Percentiles rank a stretch among this genome's conserved stretches.
These are phyloP conservation scores for Parus major DNA, from an alignment of 2,113 vertebrate genomes.

Conservation along the genomic window DNA sequence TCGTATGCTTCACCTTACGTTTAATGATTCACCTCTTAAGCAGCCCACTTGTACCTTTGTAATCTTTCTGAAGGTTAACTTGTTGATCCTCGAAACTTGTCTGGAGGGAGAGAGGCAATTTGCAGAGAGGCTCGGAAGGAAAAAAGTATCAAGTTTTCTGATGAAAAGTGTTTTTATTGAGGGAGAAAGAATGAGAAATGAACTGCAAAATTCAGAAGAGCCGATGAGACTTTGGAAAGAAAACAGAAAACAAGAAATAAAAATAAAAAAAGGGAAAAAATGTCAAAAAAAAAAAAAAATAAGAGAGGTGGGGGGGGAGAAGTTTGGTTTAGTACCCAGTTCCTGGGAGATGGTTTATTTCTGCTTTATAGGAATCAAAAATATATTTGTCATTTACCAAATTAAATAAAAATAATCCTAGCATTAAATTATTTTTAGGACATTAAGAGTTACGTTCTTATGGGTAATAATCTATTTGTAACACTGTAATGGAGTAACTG, in stretches of 20 bases:
- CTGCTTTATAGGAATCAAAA: constrained; percentile 67
- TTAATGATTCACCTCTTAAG: constrained; percentile 68
- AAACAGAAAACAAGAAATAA: background rate
- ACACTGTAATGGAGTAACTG: constrained; percentile 39
- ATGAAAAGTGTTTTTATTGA: background rate
- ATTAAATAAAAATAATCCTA: constrained; percentile 48
- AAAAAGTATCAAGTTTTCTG: background rate
- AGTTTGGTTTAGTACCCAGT: constrained; percentile 39
- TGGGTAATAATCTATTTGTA: constrained; percentile 18
- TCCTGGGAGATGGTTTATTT: constrained; percentile 63
- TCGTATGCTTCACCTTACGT: constrained; percentile 28
- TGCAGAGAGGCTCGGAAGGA: background rate
- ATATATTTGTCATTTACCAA: background rate
- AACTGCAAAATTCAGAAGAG: background rate
- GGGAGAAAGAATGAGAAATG: background rate
- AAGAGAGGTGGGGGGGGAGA: background rate
- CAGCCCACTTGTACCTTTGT: constrained; percentile 59
- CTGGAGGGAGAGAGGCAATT: background rate
- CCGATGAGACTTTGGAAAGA: background rate
- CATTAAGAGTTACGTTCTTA: background rate
- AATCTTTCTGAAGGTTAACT: constrained; percentile 66
- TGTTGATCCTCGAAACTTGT: constrained; percentile 60
- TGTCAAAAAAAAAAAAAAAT: background rate
- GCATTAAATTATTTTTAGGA: constrained; percentile 49
- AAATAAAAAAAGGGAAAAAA: constrained; percentile 5